Percentiles rank a stretch among this genome's conserved stretches.
These are phyloP conservation scores for Onychostoma macrolepis DNA, from an alignment of 2,113 vertebrate genomes.

Conservation along the genomic window DNA sequence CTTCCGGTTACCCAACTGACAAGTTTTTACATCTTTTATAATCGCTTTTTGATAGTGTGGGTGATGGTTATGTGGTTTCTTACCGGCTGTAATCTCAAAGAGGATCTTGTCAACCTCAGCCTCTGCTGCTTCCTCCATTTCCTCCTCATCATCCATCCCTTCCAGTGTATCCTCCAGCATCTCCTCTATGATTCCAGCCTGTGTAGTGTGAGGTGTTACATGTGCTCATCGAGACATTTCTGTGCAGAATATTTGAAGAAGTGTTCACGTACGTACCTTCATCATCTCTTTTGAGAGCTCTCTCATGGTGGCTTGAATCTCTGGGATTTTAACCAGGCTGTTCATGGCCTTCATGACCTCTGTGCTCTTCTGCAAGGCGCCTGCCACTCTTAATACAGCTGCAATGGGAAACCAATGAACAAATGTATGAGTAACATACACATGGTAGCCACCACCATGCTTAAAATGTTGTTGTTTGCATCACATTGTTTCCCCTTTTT, in stretches of 20 bases:
- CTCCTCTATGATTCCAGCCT: conserved; percentile 99
- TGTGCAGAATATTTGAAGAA: not conserved
- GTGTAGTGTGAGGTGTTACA: not conserved
- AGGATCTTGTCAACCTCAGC: conserved; percentile 96
- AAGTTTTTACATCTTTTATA: not conserved
- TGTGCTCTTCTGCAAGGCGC: conserved; percentile 93
- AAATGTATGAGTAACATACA: not conserved
- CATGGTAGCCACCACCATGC: too few relatives aligned
- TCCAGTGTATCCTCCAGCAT: conserved; percentile 98
- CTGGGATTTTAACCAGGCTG: conserved; percentile 91
- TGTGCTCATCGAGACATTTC: not conserved
- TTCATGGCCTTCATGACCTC: conserved; percentile 99
- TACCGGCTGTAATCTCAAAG: conserved; percentile 97
- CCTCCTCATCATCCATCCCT: conserved; percentile 94
- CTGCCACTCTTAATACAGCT: conserved; percentile 91
- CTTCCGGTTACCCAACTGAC: not conserved
- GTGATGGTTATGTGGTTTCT: conserved; percentile 2
- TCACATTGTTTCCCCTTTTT: too few relatives aligned
- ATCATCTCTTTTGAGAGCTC: conserved; percentile 98
- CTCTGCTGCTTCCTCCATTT: conserved; percentile 96
- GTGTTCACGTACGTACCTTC: conserved; percentile 79
- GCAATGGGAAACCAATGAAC: conserved; percentile 30
- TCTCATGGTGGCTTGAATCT: conserved; percentile 96
- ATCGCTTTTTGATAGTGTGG: not conserved
- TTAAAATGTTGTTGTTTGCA: too few relatives aligned